Evolutionary conservation across 1,140 invertebrate species (phyloP).

Genomic region (Episyrphus balteatus): DNA sequence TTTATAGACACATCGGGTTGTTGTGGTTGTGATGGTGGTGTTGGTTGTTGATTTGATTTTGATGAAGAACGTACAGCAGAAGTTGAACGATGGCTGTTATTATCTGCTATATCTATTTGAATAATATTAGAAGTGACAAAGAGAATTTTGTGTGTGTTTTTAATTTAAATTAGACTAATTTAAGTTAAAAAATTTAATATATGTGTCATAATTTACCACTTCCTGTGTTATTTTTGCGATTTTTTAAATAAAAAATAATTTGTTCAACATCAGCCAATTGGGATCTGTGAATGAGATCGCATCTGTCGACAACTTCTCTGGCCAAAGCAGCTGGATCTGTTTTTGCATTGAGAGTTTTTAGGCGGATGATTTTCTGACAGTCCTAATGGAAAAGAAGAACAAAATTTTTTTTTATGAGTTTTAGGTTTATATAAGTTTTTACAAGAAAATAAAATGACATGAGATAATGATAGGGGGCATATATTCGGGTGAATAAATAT

Average conservation of each 20-base stretch:
- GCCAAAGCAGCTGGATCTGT: slow-evolving; percentile 72
- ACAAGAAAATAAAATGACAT: too few relatives aligned
- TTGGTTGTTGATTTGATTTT: slow-evolving; percentile 12
- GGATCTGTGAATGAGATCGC: slow-evolving; percentile 75
- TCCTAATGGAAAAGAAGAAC: slow-evolving; percentile 41
- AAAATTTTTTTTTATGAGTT: slow-evolving; percentile 5
- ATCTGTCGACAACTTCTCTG: slow-evolving; percentile 79
- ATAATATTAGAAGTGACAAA: neutral
- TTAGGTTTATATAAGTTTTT: too few relatives aligned
- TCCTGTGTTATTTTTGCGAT: slow-evolving; percentile 50
- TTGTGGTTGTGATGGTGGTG: slow-evolving; percentile 11
- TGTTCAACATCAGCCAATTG: slow-evolving; percentile 81
- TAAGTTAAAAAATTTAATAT: neutral
- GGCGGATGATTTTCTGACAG: slow-evolving; percentile 72
- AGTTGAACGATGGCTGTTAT: slow-evolving; percentile 24
- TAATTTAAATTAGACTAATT: neutral
- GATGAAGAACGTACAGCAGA: slow-evolving; percentile 18
- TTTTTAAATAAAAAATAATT: slow-evolving; percentile 83
- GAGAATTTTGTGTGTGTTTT: neutral
- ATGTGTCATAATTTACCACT: slow-evolving; percentile 13
- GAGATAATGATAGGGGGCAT: too few relatives aligned
- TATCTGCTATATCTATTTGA: slow-evolving; percentile 23
- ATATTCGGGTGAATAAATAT: too few relatives aligned
- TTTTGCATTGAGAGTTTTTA: slow-evolving; percentile 70
- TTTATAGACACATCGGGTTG: slow-evolving; percentile 53